Percentiles rank a stretch among this genome's conserved stretches.
These are phyloP conservation scores for Labeo calbasu DNA, from an alignment of 2,797 vertebrate genomes.

Conservation along the genomic window DNA sequence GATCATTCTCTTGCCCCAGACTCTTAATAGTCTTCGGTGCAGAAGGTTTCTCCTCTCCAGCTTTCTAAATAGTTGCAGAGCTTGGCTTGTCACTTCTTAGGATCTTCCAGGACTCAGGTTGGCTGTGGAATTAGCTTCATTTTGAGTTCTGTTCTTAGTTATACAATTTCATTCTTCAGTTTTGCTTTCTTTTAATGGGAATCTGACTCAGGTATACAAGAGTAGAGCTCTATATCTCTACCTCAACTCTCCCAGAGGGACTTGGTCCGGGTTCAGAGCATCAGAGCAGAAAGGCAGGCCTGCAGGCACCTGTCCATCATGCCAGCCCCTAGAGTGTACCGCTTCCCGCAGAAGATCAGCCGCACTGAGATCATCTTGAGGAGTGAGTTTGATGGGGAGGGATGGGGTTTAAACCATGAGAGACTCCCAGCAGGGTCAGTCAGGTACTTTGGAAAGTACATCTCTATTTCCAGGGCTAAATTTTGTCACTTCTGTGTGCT, in stretches of 20 bases:
- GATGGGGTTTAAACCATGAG: not conserved
- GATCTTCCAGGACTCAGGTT: slow-evolving; percentile 14
- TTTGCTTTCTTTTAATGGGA: slow-evolving; percentile 1
- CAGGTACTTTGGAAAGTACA: not conserved
- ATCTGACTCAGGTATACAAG: slow-evolving; percentile 7
- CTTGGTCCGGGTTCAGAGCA: not conserved
- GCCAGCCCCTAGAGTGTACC: slow-evolving; percentile 66
- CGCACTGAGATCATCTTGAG: slow-evolving; percentile 72
- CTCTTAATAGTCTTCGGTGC: slow-evolving; percentile 31
- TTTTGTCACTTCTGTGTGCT: not conserved
- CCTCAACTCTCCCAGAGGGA: slow-evolving; percentile 7
- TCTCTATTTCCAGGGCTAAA: not conserved
- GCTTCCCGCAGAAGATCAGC: slow-evolving; percentile 71
- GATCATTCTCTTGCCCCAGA: slow-evolving; percentile 58
- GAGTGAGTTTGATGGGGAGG: slow-evolving; percentile 70
- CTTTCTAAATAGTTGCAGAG: not conserved
- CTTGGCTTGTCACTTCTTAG: slow-evolving; percentile 3
- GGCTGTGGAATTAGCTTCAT: not conserved
- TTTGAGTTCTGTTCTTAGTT: slow-evolving; percentile 6
- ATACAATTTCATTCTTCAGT: not conserved
- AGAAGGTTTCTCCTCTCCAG: not conserved
- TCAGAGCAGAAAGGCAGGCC: slow-evolving; percentile 30
- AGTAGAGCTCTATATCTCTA: slow-evolving; percentile 14
- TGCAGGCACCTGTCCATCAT: slow-evolving; percentile 56
- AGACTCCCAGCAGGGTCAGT: not conserved